Conservation (phyloP, 2,113 vertebrate species). For the Mionectes macconnelli region DNA sequence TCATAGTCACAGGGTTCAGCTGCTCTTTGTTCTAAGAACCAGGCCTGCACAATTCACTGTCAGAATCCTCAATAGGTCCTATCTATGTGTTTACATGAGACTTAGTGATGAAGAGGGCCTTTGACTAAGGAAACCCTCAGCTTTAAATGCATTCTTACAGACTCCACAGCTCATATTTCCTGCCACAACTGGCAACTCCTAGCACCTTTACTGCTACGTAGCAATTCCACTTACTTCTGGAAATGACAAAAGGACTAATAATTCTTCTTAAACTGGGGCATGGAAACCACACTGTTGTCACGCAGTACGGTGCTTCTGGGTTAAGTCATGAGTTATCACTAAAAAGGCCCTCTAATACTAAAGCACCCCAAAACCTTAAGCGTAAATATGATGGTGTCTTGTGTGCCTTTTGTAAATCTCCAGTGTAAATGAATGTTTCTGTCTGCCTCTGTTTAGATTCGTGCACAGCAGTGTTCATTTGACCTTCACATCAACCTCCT, state of each 20-base stretch:
- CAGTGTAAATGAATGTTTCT: neutral
- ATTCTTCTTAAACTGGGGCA: neutral
- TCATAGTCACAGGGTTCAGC: neutral
- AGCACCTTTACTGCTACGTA: neutral
- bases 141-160: neutral
- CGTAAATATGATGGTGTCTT: neutral
- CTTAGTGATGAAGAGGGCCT: neutral
- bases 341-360: neutral
- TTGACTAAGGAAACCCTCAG: neutral
- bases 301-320: neutral
- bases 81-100: neutral
- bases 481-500: neutral
- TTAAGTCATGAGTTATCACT: neutral
- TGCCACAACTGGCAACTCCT: neutral
- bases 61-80: neutral
- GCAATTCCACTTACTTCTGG: neutral
- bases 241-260: neutral
- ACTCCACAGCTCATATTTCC: neutral
- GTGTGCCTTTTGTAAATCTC: neutral
- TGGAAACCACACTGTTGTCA: neutral
- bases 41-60: fast-evolving
- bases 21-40: neutral
- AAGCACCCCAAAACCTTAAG: neutral
- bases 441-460: neutral
- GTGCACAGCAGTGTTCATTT: neutral